phyloP scores from a whole-genome alignment of 1,140 invertebrate genomes.

The Hetaerina americana region DNA sequence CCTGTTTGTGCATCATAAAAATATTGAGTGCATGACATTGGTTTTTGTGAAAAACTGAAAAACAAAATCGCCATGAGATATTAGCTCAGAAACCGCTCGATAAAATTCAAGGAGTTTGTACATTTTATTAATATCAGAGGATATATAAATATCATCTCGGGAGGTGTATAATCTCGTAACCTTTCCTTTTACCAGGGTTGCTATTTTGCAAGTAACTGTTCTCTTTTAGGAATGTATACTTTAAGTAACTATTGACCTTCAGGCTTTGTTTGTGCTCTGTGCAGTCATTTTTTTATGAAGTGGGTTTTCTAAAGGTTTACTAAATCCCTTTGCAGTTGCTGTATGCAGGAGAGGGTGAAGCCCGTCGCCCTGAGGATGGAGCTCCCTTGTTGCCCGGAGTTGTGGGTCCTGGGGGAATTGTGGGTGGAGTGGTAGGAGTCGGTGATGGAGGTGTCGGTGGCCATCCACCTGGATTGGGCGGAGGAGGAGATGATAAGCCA shows the following conservation, averaged over 20 bases:
- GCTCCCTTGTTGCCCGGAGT: constrained; percentile 29
- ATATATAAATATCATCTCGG: too few species aligned
- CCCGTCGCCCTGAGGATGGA: constrained; percentile 65
- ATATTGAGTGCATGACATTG: too few species aligned
- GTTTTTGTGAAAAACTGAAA: too few species aligned
- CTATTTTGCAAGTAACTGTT: constrained; percentile 3
- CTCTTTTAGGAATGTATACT: neutral
- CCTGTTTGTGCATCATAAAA: too few species aligned
- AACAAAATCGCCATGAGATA: too few species aligned
- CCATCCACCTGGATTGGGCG: constrained; percentile 19
- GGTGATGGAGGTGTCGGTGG: constrained; percentile 8
- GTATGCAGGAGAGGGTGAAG: constrained; percentile 88
- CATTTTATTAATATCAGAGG: too few species aligned
- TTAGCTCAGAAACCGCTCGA: too few species aligned
- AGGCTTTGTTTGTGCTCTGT: neutral
- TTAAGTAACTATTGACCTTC: neutral
- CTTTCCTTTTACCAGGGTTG: too few species aligned
- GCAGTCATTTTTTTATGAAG: neutral
- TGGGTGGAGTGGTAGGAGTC: constrained; percentile 17
- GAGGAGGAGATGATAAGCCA: constrained; percentile 48
- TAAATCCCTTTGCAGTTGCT: constrained; percentile 42
- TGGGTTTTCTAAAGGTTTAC: neutral
- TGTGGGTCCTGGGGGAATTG: constrained; percentile 19
- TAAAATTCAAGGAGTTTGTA: too few species aligned
- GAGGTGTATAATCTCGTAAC: too few species aligned